Conservation (phyloP, 2,797 vertebrate genomes). For the Fringilla coelebs region DNA sequence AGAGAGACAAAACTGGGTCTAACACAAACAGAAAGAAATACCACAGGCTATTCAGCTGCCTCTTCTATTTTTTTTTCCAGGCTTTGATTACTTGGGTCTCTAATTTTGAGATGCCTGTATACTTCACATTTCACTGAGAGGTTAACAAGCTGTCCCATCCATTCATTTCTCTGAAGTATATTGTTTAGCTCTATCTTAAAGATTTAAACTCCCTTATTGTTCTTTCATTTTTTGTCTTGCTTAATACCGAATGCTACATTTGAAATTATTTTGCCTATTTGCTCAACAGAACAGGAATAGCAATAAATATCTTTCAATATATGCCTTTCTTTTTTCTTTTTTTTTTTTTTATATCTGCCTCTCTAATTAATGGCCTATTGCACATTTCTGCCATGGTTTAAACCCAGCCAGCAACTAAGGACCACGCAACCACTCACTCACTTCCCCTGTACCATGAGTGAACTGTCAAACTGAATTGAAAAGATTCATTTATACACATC, state of each 20-base stretch:
- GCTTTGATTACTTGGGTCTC: not conserved
- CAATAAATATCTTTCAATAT: not conserved
- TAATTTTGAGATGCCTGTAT: not conserved
- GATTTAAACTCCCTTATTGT: not conserved
- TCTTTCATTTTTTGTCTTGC: not conserved
- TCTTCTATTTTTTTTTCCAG: not conserved
- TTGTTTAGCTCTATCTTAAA: not conserved
- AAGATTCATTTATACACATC: not conserved
- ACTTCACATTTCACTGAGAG: slow-evolving; percentile 3
- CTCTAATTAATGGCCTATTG: not conserved
- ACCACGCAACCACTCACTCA: accelerated
- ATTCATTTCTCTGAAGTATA: not conserved
- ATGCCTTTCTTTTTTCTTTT: not conserved
- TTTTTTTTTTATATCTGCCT: not conserved
- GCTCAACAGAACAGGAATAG: not conserved
- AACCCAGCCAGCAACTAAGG: not conserved
- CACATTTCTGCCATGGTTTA: not conserved
- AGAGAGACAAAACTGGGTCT: not conserved
- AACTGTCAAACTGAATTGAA: not conserved
- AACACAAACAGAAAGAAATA: slow-evolving; percentile 18
- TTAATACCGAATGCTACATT: not conserved
- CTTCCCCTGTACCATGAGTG: not conserved
- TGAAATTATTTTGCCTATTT: not conserved
- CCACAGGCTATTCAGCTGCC: not conserved
- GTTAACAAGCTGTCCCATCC: slow-evolving; percentile 12